Percentiles rank a stretch among this genome's conserved stretches.
Evolutionary conservation across 2,888 invertebrate species (phyloP).

Genomic region (Crocallis elinguaria): DNA sequence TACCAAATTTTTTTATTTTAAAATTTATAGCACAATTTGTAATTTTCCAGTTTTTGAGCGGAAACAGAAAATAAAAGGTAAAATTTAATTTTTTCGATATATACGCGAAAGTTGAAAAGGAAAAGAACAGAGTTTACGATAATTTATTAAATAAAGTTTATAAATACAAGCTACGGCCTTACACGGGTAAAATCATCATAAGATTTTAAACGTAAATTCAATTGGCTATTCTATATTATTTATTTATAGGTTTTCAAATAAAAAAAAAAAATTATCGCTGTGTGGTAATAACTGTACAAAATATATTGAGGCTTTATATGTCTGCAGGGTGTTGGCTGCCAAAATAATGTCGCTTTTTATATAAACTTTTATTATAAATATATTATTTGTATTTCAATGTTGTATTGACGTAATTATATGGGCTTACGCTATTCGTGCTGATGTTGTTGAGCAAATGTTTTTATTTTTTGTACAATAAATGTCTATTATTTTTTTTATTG

Average conservation of each 20-base stretch:
- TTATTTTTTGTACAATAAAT: conserved; percentile 38
- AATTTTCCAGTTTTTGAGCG: too few relatives aligned
- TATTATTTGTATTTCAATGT: conserved; percentile 53
- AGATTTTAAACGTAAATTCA: too few relatives aligned
- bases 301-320: conserved; percentile 74
- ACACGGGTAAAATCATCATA: conserved; percentile 10
- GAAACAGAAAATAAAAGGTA: too few relatives aligned
- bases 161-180: neutral
- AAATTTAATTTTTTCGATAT: too few relatives aligned
- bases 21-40: too few relatives aligned
- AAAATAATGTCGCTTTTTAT: conserved; percentile 53
- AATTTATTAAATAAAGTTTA: too few relatives aligned
- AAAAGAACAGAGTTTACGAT: too few relatives aligned
- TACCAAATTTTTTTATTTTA: too few relatives aligned
- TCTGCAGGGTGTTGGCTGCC: conserved; percentile 84
- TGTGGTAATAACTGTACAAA: conserved; percentile 68
- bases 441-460: conserved; percentile 56
- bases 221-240: too few relatives aligned
- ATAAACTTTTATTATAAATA: conserved; percentile 37
- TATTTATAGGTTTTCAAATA: too few relatives aligned
- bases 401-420: conserved; percentile 50
- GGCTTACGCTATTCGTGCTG: conserved; percentile 71
- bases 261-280: conserved; percentile 59
- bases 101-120: too few relatives aligned
- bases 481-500: conserved; percentile 5